Base-by-base conservation (phyloP, 2,797 vertebrate species). In the Acrocephalus scirpaceus region DNA sequence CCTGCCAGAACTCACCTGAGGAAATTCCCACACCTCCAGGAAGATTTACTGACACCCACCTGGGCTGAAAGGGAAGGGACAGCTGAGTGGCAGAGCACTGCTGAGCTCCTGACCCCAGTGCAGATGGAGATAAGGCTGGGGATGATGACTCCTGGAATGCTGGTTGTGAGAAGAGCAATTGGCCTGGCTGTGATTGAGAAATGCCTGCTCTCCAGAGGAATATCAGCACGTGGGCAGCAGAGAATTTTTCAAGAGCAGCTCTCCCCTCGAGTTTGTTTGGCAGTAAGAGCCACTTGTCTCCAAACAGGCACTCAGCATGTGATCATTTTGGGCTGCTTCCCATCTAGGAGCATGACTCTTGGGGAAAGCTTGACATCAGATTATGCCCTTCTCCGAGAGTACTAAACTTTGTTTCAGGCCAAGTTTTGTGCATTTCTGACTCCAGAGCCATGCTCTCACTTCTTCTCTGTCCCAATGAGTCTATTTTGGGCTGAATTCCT, bases 401-500 rank as follows among this genome's bases (percentile, higher is more conserved):
- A 71, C 64, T 72, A 61, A 73, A 65, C 81, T 44, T 54, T 25
- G 5, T 77, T 71, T 3, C 1, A 29, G 64, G 91, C 87, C 90
- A 96, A 94, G 60, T 88, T 88, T 60, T 53, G 53, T 87, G 53
- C 54, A 62, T 86, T 95, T 95, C 54, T 87, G 67, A 85, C 64
- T 79, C 83, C 61, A 65, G 42, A 93, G 77, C 82, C 34, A 70
- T 19, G 42, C 13, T 88, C 45, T 72, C 42, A 66, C n/a, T 72
- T 89, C 64, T 30, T 18, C 64, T 89, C 54, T 70, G 78, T 83
- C 86, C 94, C 78, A 90, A 19, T 10, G 86, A 61, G 42, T 51
- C 81, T 95, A 64, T 82, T 96, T 77, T 54, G 54, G 77, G 48
- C 80, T 82, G 61, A 92, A 94, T 92, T 96, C 95, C 90, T 86